These are phyloP conservation scores for Smittia aterrima DNA, from an alignment of 2,888 invertebrate species.

Conservation along the genomic window DNA sequence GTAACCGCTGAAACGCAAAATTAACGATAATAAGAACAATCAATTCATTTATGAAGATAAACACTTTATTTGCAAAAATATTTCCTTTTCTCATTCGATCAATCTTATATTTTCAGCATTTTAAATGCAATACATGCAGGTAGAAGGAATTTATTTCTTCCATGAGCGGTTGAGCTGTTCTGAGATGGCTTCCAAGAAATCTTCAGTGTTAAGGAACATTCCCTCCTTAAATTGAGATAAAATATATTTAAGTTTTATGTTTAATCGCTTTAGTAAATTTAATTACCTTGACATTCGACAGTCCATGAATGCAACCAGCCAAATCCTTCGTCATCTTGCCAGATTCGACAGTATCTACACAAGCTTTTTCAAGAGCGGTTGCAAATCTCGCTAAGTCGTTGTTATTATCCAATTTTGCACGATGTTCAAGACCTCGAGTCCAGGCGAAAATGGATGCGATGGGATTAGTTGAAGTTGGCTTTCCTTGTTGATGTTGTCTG, in stretches of 20 bases:
- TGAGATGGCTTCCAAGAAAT: slow-evolving; percentile 79
- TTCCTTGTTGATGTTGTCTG: slow-evolving; percentile 82
- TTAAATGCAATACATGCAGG: too few relatives aligned
- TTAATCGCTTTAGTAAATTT: too few relatives aligned
- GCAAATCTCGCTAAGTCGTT: slow-evolving; percentile 72
- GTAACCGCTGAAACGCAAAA: too few relatives aligned
- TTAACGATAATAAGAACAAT: too few relatives aligned
- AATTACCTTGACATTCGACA: slow-evolving; percentile 76
- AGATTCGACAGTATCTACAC: slow-evolving; percentile 76
- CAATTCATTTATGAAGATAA: too few relatives aligned
- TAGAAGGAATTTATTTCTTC: slow-evolving; percentile 46
- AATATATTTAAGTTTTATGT: too few relatives aligned
- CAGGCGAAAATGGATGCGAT: slow-evolving; percentile 90
- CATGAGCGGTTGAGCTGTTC: slow-evolving; percentile 63
- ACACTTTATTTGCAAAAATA: too few relatives aligned
- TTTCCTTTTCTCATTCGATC: too few relatives aligned
- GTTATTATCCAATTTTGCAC: slow-evolving; percentile 77
- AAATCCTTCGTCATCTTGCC: slow-evolving; percentile 89
- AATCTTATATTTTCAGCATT: too few relatives aligned
- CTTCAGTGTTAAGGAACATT: slow-evolving; percentile 80
- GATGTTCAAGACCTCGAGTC: slow-evolving; percentile 80
- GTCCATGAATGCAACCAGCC: slow-evolving; percentile 80
- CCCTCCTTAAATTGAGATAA: too few relatives aligned
- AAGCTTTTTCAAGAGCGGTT: slow-evolving; percentile 71
- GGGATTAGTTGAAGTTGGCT: slow-evolving; percentile 85